Evolutionary conservation across 2,113 vertebrate species (phyloP).

Genomic region (Plotosus lineatus): DNA sequence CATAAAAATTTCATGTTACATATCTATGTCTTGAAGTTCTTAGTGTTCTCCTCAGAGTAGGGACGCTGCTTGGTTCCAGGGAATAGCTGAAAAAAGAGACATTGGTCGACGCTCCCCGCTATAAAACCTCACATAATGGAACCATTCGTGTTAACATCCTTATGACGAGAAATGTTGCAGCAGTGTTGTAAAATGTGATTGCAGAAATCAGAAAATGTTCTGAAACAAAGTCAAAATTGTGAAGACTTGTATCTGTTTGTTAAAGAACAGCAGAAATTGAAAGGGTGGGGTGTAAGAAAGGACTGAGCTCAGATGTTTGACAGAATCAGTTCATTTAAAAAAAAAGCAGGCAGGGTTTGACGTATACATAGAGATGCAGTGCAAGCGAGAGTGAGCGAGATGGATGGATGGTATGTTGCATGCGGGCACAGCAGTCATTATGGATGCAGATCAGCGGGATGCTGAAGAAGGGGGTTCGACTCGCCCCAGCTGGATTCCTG

Average conservation of each 20-base stretch:
- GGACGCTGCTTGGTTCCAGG: background rate
- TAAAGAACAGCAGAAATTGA: no score
- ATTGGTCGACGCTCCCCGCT: background rate
- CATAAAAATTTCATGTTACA: background rate
- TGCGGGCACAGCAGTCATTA: constrained; percentile 19
- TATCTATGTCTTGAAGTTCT: background rate
- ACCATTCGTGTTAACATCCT: background rate
- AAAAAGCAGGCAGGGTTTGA: constrained; percentile 7
- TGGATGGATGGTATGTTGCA: background rate
- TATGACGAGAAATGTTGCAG: background rate
- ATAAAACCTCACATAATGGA: background rate
- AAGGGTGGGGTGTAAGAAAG: background rate
- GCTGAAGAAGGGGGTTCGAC: constrained; percentile 33
- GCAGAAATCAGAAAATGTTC: background rate
- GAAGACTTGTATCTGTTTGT: background rate
- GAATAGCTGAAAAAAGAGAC: background rate
- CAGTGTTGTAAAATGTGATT: background rate
- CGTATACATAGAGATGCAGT: background rate
- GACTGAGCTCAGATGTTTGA: constrained; percentile 13
- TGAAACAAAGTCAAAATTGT: no score
- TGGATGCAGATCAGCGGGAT: constrained; percentile 23
- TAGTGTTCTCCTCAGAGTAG: background rate
- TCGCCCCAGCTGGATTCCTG: constrained; percentile 50
- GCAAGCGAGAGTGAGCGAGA: background rate
- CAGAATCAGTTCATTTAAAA: constrained; percentile 1